Percentiles rank a stretch among this genome's conserved stretches.
Conservation (phyloP, 2,113 vertebrate species). For the Xenus cinereus region DNA sequence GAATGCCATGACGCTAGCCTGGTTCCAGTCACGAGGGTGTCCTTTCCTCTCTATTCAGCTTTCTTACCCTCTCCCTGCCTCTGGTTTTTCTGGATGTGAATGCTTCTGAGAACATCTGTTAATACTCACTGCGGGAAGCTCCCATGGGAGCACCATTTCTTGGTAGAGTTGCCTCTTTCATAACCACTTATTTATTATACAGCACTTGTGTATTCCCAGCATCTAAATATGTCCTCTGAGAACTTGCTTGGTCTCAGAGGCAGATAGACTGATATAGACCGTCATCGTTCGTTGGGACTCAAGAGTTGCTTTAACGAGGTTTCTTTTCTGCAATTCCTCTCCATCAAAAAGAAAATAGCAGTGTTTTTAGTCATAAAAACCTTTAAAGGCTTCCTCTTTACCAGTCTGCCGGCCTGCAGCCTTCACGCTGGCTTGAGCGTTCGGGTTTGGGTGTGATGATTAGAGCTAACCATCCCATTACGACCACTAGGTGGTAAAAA, state of each 20-base stretch:
- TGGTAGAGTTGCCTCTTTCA: slow-evolving; percentile 41
- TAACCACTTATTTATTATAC: slow-evolving; percentile 47
- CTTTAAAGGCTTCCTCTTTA: background rate
- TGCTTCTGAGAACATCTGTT: slow-evolving; percentile 66
- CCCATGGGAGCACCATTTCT: slow-evolving; percentile 40
- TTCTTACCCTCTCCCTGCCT: background rate
- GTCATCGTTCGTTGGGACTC: background rate
- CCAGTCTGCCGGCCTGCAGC: background rate
- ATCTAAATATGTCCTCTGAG: slow-evolving; percentile 64
- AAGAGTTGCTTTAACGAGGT: background rate
- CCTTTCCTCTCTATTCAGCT: background rate
- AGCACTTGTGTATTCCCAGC: slow-evolving; percentile 58
- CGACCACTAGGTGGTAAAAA: background rate
- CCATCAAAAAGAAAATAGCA: background rate
- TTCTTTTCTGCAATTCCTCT: background rate
- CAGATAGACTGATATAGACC: background rate
- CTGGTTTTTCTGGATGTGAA: background rate
- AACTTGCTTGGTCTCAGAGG: background rate
- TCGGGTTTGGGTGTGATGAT: background rate
- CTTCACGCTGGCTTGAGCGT: background rate
- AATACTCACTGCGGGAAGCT: slow-evolving; percentile 29
- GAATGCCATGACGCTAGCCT: background rate
- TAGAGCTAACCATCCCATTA: background rate
- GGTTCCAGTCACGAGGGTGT: background rate
- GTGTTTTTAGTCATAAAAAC: background rate